These are phyloP conservation scores for Spodoptera frugiperda DNA, from an alignment of 1,140 invertebrate species.

Conservation along the genomic window DNA sequence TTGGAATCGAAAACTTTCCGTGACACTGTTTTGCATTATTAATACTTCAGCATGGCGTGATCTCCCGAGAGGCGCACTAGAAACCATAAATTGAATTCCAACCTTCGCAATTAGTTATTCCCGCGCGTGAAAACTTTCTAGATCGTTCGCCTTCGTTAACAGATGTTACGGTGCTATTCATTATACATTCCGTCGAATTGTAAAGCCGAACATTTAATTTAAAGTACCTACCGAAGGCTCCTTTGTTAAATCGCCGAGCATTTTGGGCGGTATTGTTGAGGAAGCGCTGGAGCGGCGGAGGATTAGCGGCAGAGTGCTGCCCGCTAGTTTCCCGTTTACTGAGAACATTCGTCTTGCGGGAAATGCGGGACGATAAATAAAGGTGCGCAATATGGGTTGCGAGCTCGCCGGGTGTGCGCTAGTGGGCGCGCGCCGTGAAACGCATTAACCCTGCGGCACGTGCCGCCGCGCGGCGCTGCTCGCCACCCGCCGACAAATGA, in stretches of 20 bases:
- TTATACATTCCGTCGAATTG: constrained; percentile 86
- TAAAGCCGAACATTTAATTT: constrained; percentile 86
- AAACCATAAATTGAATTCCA: constrained; percentile 86
- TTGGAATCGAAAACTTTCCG: constrained; percentile 84
- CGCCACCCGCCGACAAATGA: constrained; percentile 20
- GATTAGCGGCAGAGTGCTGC: constrained; percentile 71
- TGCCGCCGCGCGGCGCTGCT: constrained; percentile 38
- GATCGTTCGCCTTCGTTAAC: constrained; percentile 86
- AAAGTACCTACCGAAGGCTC: constrained; percentile 81
- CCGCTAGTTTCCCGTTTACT: constrained; percentile 65
- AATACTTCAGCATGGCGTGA: constrained; percentile 83
- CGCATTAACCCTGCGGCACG: constrained; percentile 55
- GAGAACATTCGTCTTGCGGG: constrained; percentile 64
- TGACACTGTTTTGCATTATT: constrained; percentile 87
- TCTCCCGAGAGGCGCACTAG: constrained; percentile 82
- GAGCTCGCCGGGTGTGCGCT: constrained; percentile 47
- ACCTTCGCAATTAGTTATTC: constrained; percentile 86
- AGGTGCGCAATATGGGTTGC: constrained; percentile 61
- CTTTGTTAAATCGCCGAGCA: constrained; percentile 81
- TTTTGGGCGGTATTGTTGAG: constrained; percentile 76
- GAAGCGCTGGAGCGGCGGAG: constrained; percentile 63
- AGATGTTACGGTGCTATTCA: constrained; percentile 86
- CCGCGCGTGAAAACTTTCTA: constrained; percentile 86
- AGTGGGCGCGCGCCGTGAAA: constrained; percentile 32
- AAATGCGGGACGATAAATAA: constrained; percentile 67